Conservation (phyloP, 2,113 vertebrate species). For the Ochotona princeps region DNA sequence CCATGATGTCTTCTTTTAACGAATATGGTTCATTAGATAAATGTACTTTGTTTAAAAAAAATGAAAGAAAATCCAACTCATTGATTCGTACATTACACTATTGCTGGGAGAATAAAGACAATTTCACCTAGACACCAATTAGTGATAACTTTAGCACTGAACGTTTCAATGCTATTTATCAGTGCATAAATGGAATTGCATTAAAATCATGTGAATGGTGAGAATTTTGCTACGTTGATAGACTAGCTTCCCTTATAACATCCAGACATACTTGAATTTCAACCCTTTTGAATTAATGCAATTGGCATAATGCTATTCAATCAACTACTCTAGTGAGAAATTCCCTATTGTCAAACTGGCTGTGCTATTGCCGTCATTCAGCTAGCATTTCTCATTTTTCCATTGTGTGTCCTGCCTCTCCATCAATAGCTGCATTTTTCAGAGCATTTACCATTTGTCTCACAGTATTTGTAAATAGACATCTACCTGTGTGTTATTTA, state of each 20-base stretch:
- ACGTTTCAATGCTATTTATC: background rate
- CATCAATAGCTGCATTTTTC: accelerated
- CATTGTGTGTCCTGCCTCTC: accelerated
- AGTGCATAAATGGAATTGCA: background rate
- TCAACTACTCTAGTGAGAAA: too few species aligned
- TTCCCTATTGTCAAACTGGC: accelerated
- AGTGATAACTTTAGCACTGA: background rate
- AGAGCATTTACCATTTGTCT: accelerated
- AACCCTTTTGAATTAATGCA: background rate
- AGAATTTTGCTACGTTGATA: background rate
- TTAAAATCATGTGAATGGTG: background rate
- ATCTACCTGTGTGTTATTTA: too few species aligned
- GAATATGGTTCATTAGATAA: background rate
- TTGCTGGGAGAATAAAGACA: background rate
- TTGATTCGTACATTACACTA: background rate
- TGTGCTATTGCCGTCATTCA: background rate
- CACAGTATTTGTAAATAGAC: accelerated
- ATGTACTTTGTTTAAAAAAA: background rate
- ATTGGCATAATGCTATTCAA: accelerated
- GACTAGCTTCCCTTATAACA: too few species aligned
- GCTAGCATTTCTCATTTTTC: too few species aligned
- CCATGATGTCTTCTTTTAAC: too few species aligned
- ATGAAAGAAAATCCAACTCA: background rate
- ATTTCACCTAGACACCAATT: background rate
- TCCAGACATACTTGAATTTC: background rate